phyloP scores from a whole-genome alignment of 2,888 invertebrate genomes.

The Drosophila melanosoma region DNA sequence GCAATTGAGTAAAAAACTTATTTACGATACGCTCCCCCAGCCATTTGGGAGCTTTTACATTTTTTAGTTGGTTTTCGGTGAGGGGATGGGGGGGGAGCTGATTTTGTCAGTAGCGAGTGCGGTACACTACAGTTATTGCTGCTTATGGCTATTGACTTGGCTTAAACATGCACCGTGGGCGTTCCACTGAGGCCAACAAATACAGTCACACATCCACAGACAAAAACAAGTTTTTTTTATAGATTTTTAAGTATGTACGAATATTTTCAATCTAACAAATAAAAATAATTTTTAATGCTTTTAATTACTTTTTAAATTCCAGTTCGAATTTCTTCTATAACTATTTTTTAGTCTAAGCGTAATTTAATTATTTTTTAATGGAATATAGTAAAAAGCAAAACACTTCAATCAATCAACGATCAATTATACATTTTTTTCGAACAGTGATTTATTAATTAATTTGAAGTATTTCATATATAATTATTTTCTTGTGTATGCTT shows the following conservation, averaged over 20 bases:
- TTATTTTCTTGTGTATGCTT: background rate
- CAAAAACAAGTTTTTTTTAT: background rate
- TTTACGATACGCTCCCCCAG: slow-evolving; percentile 67
- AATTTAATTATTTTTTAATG: background rate
- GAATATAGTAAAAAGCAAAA: background rate
- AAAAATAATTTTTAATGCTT: background rate
- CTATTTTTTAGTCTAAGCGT: background rate
- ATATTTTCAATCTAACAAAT: background rate
- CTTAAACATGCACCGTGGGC: slow-evolving; percentile 38
- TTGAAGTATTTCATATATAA: background rate
- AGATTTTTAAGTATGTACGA: background rate
- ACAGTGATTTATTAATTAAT: background rate
- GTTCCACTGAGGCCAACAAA: slow-evolving; percentile 31
- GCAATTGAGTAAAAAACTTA: slow-evolving; percentile 67
- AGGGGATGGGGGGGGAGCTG: background rate
- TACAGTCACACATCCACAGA: slow-evolving; percentile 16
- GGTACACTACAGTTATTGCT: slow-evolving; percentile 54
- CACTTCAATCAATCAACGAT: background rate
- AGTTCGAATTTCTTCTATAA: background rate
- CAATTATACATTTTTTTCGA: background rate
- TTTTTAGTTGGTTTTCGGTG: background rate
- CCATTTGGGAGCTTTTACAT: slow-evolving; percentile 56
- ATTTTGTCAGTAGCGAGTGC: slow-evolving; percentile 31
- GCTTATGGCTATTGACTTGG: slow-evolving; percentile 50
- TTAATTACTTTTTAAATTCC: background rate